Base-by-base conservation (phyloP, 2,113 vertebrate genomes). In the Myrmophylax atrothorax region DNA sequence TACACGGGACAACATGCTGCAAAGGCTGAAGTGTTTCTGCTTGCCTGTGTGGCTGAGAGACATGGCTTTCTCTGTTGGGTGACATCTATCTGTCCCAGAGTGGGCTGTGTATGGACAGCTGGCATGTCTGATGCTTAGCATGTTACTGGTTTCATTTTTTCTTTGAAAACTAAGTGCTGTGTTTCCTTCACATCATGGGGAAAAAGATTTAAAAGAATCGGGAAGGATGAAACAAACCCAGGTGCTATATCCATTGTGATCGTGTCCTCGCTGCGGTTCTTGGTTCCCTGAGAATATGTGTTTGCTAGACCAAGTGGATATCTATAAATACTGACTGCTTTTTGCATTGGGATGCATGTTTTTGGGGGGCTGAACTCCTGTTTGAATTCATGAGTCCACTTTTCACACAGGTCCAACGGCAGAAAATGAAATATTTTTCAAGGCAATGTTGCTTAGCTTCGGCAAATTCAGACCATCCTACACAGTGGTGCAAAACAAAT, bases 201-300 rank as follows among this genome's bases (percentile, higher is more conserved):
- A 10, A 1, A 26, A 12, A 28, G 18, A 31, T 78, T 25, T 69
- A 23, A 44, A 72, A 93, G 38, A 29, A 49, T 14, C 4, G 5
- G 14, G 20, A 8, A 15, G 53, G 63, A 28, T 68, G 23, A 83
- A 73, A 67, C 24, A 55, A 87, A 42, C 22, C 33, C 13, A 3
- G 3, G 0, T 5, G 10, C 38, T 63, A 19, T 90, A 38, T 67
- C 56, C 18, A 2, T 67, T 25, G 3, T 11, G 53, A 31, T 84
- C 3, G 0, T 20, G 46, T 47, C 47, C 38, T 63, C 26, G 35
- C 55, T 60, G 33, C 22, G 33, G 11, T 75, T 81, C 50, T 83
- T 0, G 0, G 20, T 49, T 89, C 52, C 31, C 40, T 20, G 38
- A 37, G 58, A 63, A 69, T 44, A 19, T 9, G 17, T 38, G 49